These are phyloP conservation scores for Mirounga angustirostris DNA, from an alignment of 2,113 vertebrate species.

Conservation along the genomic window DNA sequence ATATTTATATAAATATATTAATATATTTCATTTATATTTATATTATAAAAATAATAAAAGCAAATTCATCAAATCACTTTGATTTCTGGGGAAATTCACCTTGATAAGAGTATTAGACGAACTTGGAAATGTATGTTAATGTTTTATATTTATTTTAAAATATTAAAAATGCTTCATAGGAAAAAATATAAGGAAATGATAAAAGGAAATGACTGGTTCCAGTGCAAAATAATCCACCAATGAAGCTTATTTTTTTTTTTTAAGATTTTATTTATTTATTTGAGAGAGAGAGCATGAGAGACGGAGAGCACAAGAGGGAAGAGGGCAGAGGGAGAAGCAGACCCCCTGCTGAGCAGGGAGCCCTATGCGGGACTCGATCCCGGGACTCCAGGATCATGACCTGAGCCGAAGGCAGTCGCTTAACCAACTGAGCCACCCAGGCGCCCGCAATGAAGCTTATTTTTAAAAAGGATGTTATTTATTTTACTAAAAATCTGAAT, in stretches of 20 bases:
- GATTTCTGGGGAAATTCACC: not conserved
- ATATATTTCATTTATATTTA: too few relatives aligned
- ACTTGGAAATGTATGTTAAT: not conserved
- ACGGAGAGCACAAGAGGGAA: too few relatives aligned
- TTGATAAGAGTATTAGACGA: not conserved
- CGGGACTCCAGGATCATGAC: too few relatives aligned
- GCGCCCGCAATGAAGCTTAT: not conserved
- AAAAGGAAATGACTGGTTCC: not conserved
- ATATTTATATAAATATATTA: too few relatives aligned
- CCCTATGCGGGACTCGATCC: too few relatives aligned
- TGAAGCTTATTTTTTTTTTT: constrained; percentile 2
- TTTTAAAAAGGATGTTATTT: constrained; percentile 45
- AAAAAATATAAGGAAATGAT: not conserved
- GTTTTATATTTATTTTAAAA: not conserved
- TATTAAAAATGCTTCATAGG: not conserved
- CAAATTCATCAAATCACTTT: not conserved
- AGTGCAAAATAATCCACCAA: not conserved
- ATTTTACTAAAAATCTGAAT: not conserved
- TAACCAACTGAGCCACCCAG: too few relatives aligned
- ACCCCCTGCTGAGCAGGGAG: too few relatives aligned
- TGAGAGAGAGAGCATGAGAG: too few relatives aligned
- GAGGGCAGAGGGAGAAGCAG: too few relatives aligned
- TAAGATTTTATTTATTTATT: too few relatives aligned
- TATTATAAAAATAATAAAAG: not conserved
- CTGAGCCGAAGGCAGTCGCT: too few relatives aligned